A percentile compares a stretch with the other conserved stretches of the same genome.
Conservation (phyloP, 2,888 invertebrate genomes). For the Drosophila kambysellisi region DNA sequence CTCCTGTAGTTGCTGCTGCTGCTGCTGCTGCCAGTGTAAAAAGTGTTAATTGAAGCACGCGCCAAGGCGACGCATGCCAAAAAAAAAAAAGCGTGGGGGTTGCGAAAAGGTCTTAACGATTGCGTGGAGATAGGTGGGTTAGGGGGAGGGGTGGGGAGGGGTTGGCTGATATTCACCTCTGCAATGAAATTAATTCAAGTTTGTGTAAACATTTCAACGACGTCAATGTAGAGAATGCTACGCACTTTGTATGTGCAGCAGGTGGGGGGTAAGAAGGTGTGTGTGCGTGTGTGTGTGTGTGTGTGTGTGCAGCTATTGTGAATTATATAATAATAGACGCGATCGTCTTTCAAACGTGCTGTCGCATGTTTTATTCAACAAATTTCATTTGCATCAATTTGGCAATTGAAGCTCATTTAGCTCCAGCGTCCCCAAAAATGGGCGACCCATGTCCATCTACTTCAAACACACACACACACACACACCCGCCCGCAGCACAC, state of each 20-base stretch:
- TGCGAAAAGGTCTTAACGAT: background rate
- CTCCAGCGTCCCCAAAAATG: constrained; percentile 64
- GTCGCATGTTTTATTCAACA: constrained; percentile 54
- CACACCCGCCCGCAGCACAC: background rate
- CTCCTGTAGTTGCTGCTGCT: background rate
- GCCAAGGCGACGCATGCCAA: constrained; percentile 35
- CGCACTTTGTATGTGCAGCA: constrained; percentile 48
- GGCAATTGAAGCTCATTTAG: constrained; percentile 74
- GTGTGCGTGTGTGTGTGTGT: constrained; percentile 9
- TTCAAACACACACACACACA: background rate
- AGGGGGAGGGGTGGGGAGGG: background rate
- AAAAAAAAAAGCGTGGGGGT: background rate
- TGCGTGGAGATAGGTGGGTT: background rate
- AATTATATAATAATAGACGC: constrained; percentile 64
- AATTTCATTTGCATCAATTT: constrained; percentile 56
- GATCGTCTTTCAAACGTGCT: constrained; percentile 11
- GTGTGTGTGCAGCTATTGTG: constrained; percentile 6
- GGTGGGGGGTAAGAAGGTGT: background rate
- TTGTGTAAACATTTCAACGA: constrained; percentile 74
- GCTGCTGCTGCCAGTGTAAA: constrained; percentile 34
- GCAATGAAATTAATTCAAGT: constrained; percentile 64
- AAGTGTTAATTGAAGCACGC: constrained; percentile 74
- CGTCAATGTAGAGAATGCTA: constrained; percentile 67
- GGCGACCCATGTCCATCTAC: constrained; percentile 41
- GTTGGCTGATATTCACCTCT: constrained; percentile 19